Base-by-base conservation (phyloP, 1,140 invertebrate species). In the Phortica variegata region DNA sequence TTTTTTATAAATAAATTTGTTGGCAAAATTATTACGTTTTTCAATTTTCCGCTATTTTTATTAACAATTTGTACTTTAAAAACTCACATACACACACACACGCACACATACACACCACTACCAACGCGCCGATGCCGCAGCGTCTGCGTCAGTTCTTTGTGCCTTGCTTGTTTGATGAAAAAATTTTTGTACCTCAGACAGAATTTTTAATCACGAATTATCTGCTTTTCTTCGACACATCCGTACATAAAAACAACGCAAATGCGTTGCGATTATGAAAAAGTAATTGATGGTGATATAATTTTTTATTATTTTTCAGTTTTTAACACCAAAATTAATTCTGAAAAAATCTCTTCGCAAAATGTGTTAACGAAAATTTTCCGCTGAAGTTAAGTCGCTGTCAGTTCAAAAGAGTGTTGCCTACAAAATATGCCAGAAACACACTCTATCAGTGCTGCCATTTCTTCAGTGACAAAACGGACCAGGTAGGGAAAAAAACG, bases 161-260 rank as follows among this genome's bases (percentile, higher is more conserved):
- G 8, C n/a, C 12, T 18, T 16, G 33, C 42, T 40, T 45, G 31
- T 52, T 41, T 31, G 21, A 41, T n/a, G 47, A 40, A 47, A 40
- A 48, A 56, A 43, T 57, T 54, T 55, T 47, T 63, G 42, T 68
- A 74, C 71, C 71, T 74, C 71, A 74, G 71, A 74, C 63, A 55
- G 54, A 60, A 60, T 72, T 70, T 73, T 71, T 68, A 74, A 74
- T 74, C 70, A 73, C 70, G 60, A 73, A 61, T 70, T 70, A 63
- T 66, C 69, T 53, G 56, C 61, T 62, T 61, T 50, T 57, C 47
- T 51, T 33, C 37, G 43, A 45, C 52, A 36, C 69, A 73, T 73
- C 69, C 60, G 52, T 13, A 38, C 51, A 33, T 53, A 41, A 57
- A 59, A 60, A 50, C 36, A 43, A 42, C 47, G 47, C 48, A 53